A percentile compares a stretch with the other conserved stretches of the same genome.
phyloP scores from a whole-genome alignment of 2,113 vertebrate genomes.

The Empidonax traillii region DNA sequence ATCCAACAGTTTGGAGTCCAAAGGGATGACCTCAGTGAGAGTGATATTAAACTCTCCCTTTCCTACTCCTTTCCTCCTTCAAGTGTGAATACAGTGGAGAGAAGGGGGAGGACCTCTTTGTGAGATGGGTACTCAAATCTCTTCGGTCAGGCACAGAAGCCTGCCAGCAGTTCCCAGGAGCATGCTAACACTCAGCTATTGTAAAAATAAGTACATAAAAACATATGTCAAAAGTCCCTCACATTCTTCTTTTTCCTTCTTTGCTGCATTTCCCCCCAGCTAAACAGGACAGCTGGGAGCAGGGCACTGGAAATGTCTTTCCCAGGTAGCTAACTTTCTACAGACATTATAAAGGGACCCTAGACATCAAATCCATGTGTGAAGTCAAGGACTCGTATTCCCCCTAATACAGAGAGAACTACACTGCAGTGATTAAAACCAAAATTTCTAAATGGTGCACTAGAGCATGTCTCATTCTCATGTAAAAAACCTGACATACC shows the following conservation, averaged over 20 bases:
- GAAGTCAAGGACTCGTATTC: not conserved
- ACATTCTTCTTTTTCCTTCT: not conserved
- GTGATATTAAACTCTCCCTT: not conserved
- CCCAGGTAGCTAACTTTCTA: not conserved
- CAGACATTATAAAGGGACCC: not conserved
- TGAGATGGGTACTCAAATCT: not conserved
- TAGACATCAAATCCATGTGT: not conserved
- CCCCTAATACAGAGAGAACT: not conserved
- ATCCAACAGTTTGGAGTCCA: not conserved
- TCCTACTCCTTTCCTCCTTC: not conserved
- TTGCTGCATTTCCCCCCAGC: not conserved
- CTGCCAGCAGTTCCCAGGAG: not conserved
- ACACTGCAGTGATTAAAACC: not conserved
- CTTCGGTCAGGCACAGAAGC: not conserved
- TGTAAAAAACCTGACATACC: not conserved
- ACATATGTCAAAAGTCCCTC: not conserved
- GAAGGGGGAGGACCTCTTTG: not conserved
- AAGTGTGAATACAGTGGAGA: not conserved
- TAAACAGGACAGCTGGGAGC: not conserved
- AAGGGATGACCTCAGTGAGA: not conserved
- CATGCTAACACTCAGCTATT: not conserved
- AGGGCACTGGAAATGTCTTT: slow-evolving; percentile 14
- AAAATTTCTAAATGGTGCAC: not conserved
- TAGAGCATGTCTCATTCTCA: not conserved
- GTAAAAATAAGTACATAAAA: slow-evolving; percentile 11